Conservation (phyloP, 2,797 vertebrate species). For the Scleropages formosus region DNA sequence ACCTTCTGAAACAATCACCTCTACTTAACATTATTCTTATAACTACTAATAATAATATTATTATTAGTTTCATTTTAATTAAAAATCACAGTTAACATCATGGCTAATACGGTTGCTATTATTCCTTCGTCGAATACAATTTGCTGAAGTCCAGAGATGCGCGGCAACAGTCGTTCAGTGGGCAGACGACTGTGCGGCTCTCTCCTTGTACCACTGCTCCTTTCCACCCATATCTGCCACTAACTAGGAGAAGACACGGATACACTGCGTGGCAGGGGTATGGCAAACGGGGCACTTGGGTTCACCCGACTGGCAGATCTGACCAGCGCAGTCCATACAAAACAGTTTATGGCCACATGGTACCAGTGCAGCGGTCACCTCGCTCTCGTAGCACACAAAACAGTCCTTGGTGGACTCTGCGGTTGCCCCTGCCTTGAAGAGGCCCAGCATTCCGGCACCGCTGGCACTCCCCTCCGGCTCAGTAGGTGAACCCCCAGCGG, state of each 20-base stretch:
- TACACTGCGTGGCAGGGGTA: constrained; percentile 91
- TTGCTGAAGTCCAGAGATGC: constrained; percentile 39
- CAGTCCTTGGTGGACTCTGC: constrained; percentile 78
- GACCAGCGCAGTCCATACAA: constrained; percentile 96
- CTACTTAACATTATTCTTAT: constrained; percentile 50
- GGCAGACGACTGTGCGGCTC: constrained; percentile 27
- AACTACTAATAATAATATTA: constrained; percentile 26
- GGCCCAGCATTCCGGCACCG: constrained; percentile 63
- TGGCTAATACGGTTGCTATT: constrained; percentile 19
- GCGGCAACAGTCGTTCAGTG: constrained; percentile 35
- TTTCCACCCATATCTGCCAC: too few relatives aligned
- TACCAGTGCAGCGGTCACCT: constrained; percentile 89
- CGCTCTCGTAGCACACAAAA: constrained; percentile 90
- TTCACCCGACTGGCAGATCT: constrained; percentile 87
- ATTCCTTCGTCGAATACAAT: constrained; percentile 48
- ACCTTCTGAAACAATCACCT: constrained; percentile 55
- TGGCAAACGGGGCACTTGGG: constrained; percentile 92
- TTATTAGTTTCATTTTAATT: background rate
- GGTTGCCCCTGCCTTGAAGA: constrained; percentile 61
- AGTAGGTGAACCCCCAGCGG: constrained; percentile 79
- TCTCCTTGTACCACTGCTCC: constrained; percentile 32
- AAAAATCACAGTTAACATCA: constrained; percentile 4
- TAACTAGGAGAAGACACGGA: constrained; percentile 97
- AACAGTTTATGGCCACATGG: constrained; percentile 98
- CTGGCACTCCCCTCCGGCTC: constrained; percentile 78